phyloP scores from a whole-genome alignment of 2,113 vertebrate genomes.

The Bos javanicus region DNA sequence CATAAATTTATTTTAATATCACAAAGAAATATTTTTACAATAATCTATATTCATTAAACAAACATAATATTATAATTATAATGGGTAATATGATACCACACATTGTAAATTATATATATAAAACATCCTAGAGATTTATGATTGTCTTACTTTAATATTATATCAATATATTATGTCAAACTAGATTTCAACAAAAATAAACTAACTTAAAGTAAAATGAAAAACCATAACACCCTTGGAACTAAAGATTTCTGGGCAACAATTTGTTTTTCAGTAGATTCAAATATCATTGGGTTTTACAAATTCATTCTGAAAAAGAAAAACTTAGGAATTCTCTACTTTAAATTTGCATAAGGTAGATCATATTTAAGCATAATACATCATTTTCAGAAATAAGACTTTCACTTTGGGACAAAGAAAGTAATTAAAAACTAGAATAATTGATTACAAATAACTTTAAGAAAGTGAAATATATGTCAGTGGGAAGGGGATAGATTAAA shows the following conservation, averaged over 20 bases:
- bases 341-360: neutral
- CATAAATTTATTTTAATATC: neutral
- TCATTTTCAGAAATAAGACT: conserved; percentile 17
- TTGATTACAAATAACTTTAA: neutral
- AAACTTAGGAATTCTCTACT: neutral
- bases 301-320: neutral
- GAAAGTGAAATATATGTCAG: neutral
- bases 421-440: neutral
- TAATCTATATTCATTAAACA: neutral
- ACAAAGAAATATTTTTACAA: neutral
- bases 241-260: neutral
- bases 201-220: neutral
- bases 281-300: neutral
- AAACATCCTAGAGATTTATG: neutral
- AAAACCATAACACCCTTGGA: neutral
- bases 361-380: neutral
- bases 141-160: neutral
- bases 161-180: neutral
- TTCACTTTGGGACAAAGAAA: neutral
- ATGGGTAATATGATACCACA: neutral
- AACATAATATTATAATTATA: neutral
- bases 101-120: neutral
- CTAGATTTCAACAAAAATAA: neutral
- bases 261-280: neutral
- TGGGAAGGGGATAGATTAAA: neutral